Percentiles rank a stretch among this genome's conserved stretches.
These are phyloP conservation scores for Hippocampus kuda DNA, from an alignment of 2,797 vertebrate species.

Conservation along the genomic window DNA sequence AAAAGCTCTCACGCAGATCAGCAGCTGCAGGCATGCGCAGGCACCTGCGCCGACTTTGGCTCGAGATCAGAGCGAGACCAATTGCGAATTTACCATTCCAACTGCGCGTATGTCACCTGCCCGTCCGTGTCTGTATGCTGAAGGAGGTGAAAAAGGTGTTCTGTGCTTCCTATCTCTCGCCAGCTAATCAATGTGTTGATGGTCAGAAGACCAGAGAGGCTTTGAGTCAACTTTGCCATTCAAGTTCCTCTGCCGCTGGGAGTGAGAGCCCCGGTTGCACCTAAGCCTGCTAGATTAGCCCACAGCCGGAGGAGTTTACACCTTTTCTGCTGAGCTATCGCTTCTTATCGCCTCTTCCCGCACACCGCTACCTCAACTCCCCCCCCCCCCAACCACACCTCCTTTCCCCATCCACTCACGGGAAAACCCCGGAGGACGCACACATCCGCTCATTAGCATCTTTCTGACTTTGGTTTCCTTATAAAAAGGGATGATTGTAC, in stretches of 20 bases:
- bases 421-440: constrained; percentile 24
- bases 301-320: constrained; percentile 43
- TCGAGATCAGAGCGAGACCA: constrained; percentile 50
- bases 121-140: background rate
- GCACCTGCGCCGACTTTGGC: constrained; percentile 41
- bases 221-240: constrained; percentile 2
- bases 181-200: constrained; percentile 52
- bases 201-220: constrained; percentile 15
- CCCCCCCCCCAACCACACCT: background rate
- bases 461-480: constrained; percentile 37
- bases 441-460: constrained; percentile 42
- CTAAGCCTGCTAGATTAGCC: constrained; percentile 49
- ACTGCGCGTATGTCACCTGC: constrained; percentile 29
- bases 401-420: constrained; percentile 17
- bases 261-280: constrained; percentile 12
- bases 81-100: no score
- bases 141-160: constrained; percentile 12
- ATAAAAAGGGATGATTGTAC: constrained; percentile 40
- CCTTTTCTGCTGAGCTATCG: constrained; percentile 53
- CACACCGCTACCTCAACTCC: constrained; percentile 21
- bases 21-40: constrained; percentile 28
- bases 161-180: background rate
- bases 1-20: constrained; percentile 52
- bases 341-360: constrained; percentile 35
- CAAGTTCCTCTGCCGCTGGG: constrained; percentile 18